phyloP scores from a whole-genome alignment of 35 echinoderm and acorn worm species.

The Eucidaris tribuloides region DNA sequence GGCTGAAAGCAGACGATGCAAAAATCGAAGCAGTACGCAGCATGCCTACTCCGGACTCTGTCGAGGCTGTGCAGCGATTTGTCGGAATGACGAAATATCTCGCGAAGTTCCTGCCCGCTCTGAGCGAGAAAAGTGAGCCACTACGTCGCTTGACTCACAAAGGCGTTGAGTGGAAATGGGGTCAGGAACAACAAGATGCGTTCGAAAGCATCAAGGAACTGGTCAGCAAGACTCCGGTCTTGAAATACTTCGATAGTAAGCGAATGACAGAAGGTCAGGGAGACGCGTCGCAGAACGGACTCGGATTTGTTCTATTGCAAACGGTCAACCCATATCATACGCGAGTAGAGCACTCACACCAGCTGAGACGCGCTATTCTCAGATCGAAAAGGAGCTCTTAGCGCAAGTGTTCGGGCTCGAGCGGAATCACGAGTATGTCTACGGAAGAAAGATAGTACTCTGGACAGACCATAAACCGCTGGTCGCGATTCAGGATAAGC shows the following conservation, averaged over 20 bases:
- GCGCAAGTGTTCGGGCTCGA: conserved; percentile 50
- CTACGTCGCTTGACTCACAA: conserved; percentile 62
- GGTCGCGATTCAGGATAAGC: conserved; percentile 37
- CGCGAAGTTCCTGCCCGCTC: conserved; percentile 47
- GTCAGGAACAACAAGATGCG: conserved; percentile 21
- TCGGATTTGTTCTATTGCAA: conserved; percentile 47
- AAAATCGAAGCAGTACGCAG: conserved; percentile 52
- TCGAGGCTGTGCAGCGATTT: conserved; percentile 34
- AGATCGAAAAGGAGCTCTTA: conserved; percentile 68
- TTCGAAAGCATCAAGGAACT: conserved; percentile 36
- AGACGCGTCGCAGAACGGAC: conserved; percentile 46
- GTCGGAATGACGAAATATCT: conserved; percentile 67
- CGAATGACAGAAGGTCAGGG: conserved; percentile 63
- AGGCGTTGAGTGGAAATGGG: conserved; percentile 33
- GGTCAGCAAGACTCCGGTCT: conserved; percentile 34
- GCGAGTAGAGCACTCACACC: conserved; percentile 45
- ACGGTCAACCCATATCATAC: conserved; percentile 54
- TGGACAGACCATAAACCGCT: conserved; percentile 75
- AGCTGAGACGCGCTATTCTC: conserved; percentile 44
- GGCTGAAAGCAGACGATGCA: conserved; percentile 24
- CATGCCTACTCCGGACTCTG: conserved; percentile 35
- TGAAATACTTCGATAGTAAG: conserved; percentile 50
- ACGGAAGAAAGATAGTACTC: conserved; percentile 46
- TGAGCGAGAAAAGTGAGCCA: conserved; percentile 51
- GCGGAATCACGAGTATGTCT: conserved; percentile 57